Percentiles rank a stretch among this genome's conserved stretches.
phyloP scores from a whole-genome alignment of 2,888 invertebrate genomes.

The Eristalis pertinax region DNA sequence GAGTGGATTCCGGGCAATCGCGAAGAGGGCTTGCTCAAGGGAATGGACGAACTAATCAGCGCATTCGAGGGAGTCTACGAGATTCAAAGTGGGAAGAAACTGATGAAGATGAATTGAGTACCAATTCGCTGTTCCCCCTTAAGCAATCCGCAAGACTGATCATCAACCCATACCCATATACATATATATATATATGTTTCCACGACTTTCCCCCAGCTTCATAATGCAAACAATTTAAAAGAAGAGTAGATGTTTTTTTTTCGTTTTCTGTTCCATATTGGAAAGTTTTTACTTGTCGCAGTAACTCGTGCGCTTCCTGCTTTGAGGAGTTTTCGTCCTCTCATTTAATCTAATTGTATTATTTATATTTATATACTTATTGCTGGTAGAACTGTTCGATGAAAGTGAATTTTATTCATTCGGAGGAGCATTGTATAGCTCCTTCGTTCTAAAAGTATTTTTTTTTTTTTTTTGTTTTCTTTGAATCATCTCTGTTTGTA shows the following conservation, averaged over 20 bases:
- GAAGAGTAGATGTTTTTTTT: constrained; percentile 3
- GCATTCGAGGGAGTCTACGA: constrained; percentile 83
- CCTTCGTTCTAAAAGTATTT: neutral
- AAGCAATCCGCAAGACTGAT: constrained; percentile 65
- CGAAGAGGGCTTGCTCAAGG: constrained; percentile 96
- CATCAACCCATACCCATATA: constrained; percentile 37
- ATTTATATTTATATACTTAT: constrained; percentile 28
- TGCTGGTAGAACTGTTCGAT: constrained; percentile 4
- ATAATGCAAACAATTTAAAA: constrained; percentile 38
- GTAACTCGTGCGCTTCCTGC: constrained; percentile 57
- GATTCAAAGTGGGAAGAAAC: constrained; percentile 76
- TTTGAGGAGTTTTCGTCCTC: constrained; percentile 70
- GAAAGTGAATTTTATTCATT: constrained; percentile 2
- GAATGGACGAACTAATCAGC: constrained; percentile 94
- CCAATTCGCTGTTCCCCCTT: neutral
- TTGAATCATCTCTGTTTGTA: constrained; percentile 1
- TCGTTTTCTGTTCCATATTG: constrained; percentile 68
- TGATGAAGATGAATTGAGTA: constrained; percentile 63
- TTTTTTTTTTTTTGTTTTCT: neutral
- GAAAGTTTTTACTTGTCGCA: constrained; percentile 57
- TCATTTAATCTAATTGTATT: constrained; percentile 53
- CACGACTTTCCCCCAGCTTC: constrained; percentile 22
- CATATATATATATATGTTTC: neutral
- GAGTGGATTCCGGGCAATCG: constrained; percentile 97
- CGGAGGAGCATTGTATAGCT: neutral